A percentile compares a stretch with the other conserved stretches of the same genome.
These are phyloP conservation scores for Malurus splendens DNA, from an alignment of 2,797 vertebrate species.

Conservation along the genomic window DNA sequence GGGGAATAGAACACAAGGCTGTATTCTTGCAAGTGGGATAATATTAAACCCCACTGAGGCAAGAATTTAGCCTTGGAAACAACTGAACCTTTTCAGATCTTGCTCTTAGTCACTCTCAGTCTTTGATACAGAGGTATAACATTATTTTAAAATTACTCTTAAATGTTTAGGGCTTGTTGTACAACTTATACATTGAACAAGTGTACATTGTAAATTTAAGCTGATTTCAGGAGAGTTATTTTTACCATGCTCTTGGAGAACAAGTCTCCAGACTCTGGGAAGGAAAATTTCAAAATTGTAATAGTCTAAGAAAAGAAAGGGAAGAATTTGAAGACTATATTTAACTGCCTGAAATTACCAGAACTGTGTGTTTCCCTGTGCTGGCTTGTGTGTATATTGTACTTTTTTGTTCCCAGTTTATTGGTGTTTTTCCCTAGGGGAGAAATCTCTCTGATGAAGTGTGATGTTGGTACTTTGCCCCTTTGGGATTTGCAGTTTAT, in stretches of 20 bases:
- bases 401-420: not conserved
- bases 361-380: not conserved
- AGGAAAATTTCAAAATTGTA: not conserved
- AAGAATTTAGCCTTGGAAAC: slow-evolving; percentile 32
- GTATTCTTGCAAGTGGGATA: slow-evolving; percentile 12
- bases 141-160: slow-evolving; percentile 19
- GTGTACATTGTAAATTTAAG: not conserved
- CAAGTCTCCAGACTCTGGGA: not conserved
- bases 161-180: not conserved
- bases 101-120: not conserved
- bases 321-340: not conserved
- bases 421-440: not conserved
- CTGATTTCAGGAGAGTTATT: not conserved
- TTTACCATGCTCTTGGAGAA: not conserved
- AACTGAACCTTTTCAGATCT: slow-evolving; percentile 28
- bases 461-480: not conserved
- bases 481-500: not conserved
- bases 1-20: slow-evolving; percentile 21
- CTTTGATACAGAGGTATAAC: slow-evolving; percentile 21
- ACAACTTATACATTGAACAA: not conserved
- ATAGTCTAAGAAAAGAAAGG: not conserved
- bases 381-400: not conserved
- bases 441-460: not conserved
- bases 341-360: not conserved
- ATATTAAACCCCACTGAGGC: slow-evolving; percentile 5